Evolutionary conservation across 1,140 invertebrate species (phyloP).

Genomic region (Sitophilus oryzae): DNA sequence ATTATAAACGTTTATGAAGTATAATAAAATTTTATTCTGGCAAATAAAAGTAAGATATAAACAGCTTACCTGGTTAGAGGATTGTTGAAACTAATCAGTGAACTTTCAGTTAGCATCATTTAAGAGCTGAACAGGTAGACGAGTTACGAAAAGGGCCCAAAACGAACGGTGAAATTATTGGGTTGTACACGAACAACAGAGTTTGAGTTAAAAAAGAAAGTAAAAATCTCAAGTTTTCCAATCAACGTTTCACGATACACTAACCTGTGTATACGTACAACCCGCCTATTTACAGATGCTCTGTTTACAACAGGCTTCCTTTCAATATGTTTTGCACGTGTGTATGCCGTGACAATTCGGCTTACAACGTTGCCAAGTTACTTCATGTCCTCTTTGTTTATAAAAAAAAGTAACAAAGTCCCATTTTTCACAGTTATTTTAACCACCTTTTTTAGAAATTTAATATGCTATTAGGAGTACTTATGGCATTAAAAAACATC

Average conservation of each 20-base stretch:
- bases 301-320: conserved; percentile 19
- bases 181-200: no score
- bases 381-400: no score
- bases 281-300: conserved; percentile 20
- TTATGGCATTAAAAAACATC: no score
- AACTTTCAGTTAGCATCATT: conserved; percentile 19
- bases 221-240: neutral
- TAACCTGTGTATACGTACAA: conserved; percentile 11
- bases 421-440: no score
- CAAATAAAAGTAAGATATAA: neutral
- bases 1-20: neutral
- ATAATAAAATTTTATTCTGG: no score
- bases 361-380: conserved; percentile 5
- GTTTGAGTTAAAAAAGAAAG: no score
- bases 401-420: no score
- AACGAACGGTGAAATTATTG: no score
- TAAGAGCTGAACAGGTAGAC: conserved; percentile 1
- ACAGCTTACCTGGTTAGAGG: conserved; percentile 13
- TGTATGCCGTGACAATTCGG: conserved; percentile 11
- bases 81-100: conserved; percentile 14
- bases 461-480: no score
- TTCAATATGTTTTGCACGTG: conserved; percentile 16
- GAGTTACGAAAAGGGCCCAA: no score
- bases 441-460: no score
- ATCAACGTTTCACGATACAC: conserved; percentile 4